Conservation (phyloP, 35 echinoderm and acorn worm genomes). For the Holothuria glaberrima region DNA sequence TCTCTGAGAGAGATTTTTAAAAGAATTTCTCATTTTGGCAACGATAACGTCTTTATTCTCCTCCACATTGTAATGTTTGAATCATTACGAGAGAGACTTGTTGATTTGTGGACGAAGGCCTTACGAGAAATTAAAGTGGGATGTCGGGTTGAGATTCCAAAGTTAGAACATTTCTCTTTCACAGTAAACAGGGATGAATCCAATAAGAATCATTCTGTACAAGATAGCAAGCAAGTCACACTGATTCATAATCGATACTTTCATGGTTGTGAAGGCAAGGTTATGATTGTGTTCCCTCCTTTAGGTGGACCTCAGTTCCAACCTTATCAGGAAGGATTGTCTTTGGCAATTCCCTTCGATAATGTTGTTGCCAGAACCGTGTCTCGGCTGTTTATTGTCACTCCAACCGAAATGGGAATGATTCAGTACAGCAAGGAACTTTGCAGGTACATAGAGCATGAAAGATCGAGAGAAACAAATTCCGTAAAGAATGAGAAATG, state of each 20-base stretch:
- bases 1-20: slow-evolving; percentile 10
- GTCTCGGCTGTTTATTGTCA: background rate
- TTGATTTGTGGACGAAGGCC: background rate
- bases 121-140: background rate
- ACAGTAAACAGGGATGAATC: background rate
- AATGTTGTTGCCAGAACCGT: slow-evolving; percentile 13
- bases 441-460: background rate
- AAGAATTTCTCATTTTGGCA: background rate
- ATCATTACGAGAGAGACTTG: slow-evolving; percentile 19
- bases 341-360: slow-evolving; percentile 17
- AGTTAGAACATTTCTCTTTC: background rate
- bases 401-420: slow-evolving; percentile 24
- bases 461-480: background rate
- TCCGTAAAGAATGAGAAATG: background rate
- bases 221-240: background rate
- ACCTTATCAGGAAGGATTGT: background rate
- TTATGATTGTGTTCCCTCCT: slow-evolving; percentile 36
- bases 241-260: slow-evolving; percentile 35
- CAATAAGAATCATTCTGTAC: too few relatives aligned
- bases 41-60: slow-evolving; percentile 6
- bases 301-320: slow-evolving; percentile 26
- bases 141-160: slow-evolving; percentile 3
- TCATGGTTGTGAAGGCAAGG: slow-evolving; percentile 33
- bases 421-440: slow-evolving; percentile 22
- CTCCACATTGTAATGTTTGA: slow-evolving; percentile 24